Evolutionary conservation across 2,113 vertebrate species (phyloP).

Genomic region (Sterna hirundo): DNA sequence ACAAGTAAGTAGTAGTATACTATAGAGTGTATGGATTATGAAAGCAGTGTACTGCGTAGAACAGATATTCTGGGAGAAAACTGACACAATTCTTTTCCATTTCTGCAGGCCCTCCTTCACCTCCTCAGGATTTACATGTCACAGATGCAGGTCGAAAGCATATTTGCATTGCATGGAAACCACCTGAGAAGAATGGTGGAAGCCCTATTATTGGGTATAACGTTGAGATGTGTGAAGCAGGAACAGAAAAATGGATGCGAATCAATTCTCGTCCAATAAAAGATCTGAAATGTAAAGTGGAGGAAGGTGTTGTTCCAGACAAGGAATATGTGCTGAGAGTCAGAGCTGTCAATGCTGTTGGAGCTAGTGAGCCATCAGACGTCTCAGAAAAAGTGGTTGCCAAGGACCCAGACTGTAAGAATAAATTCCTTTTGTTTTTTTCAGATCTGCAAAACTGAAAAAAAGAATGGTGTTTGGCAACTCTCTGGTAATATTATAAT

Average conservation of each 20-base stretch:
- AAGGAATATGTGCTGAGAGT: conserved; percentile 94
- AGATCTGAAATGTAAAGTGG: conserved; percentile 90
- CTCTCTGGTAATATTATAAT: background rate
- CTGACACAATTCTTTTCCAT: background rate
- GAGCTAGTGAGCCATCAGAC: conserved; percentile 93
- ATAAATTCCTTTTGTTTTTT: background rate
- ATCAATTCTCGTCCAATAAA: conserved; percentile 93
- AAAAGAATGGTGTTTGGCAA: background rate
- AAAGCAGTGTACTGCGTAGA: background rate
- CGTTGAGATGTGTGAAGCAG: conserved; percentile 92
- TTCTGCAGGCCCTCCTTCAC: conserved; percentile 87
- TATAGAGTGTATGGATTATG: background rate
- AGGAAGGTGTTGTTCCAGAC: conserved; percentile 93
- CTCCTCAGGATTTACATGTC: conserved; percentile 88
- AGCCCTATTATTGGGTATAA: conserved; percentile 94
- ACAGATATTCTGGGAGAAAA: background rate
- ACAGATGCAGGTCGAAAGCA: conserved; percentile 91
- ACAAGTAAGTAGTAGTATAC: conserved; percentile 78
- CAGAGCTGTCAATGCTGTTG: conserved; percentile 92
- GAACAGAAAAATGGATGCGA: conserved; percentile 96
- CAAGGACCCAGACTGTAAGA: conserved; percentile 97
- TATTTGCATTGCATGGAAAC: conserved; percentile 93
- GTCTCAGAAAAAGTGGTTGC: conserved; percentile 92
- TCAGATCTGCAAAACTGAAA: background rate
- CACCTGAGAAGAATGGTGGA: conserved; percentile 92